These are phyloP conservation scores for Chelonus formosanus DNA, from an alignment of 2,888 invertebrate genomes.

Conservation along the genomic window DNA sequence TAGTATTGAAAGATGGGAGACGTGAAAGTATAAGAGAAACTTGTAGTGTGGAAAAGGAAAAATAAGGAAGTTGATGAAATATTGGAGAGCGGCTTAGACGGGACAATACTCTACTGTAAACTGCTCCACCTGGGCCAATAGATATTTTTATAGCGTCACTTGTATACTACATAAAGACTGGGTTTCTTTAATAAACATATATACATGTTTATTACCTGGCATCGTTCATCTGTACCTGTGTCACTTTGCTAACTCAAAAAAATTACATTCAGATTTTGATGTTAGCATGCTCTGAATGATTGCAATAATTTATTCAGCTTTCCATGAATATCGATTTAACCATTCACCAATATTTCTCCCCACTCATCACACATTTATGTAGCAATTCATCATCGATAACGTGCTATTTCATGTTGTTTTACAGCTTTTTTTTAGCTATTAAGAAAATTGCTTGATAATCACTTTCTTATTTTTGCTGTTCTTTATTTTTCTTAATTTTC, in stretches of 20 bases:
- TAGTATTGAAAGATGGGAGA: conserved; percentile 2
- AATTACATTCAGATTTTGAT: conserved; percentile 11
- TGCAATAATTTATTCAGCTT: too few relatives aligned
- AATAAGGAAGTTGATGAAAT: conserved; percentile 64
- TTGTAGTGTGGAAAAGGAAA: conserved; percentile 49
- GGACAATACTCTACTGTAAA: conserved; percentile 64
- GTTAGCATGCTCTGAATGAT: too few relatives aligned
- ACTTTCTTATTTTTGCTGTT: too few relatives aligned
- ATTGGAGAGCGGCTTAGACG: conserved; percentile 63
- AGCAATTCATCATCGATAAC: too few relatives aligned
- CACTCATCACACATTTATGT: too few relatives aligned
- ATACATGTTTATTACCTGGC: conserved; percentile 3
- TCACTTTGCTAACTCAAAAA: conserved; percentile 27
- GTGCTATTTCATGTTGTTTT: too few relatives aligned
- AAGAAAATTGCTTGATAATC: too few relatives aligned
- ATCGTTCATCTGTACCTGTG: conserved; percentile 18
- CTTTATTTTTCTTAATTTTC: too few relatives aligned
- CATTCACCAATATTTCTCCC: too few relatives aligned
- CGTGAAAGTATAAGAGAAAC: conserved; percentile 19
- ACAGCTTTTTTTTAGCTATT: too few relatives aligned
- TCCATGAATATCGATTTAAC: too few relatives aligned
- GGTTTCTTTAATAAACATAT: neutral
- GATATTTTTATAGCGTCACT: conserved; percentile 47
- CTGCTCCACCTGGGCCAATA: conserved; percentile 54
- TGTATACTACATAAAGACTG: neutral